Percentiles rank a stretch among this genome's conserved stretches.
Conservation (phyloP, 92 coral and sea anemone genomes). For the Palythoa caribaeorum region DNA sequence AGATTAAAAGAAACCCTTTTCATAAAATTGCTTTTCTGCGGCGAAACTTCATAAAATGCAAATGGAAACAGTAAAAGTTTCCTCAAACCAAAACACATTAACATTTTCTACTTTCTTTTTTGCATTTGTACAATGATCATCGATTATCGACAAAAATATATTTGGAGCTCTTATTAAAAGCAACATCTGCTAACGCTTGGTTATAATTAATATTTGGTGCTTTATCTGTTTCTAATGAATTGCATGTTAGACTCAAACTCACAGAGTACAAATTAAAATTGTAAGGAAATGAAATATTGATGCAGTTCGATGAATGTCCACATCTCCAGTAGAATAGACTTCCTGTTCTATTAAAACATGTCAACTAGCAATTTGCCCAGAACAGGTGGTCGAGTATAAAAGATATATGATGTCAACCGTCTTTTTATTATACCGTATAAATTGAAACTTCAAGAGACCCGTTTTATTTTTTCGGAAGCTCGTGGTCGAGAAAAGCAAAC, state of each 20-base stretch:
- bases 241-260: not conserved
- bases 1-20: not conserved
- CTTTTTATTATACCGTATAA: not conserved
- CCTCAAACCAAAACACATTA: not conserved
- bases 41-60: conserved; percentile 10
- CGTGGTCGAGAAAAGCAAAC: not conserved
- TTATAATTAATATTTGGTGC: conserved; percentile 3
- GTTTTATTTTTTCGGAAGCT: not conserved
- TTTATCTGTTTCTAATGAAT: conserved; percentile 6
- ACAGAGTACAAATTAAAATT: conserved; percentile 7
- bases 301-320: not conserved
- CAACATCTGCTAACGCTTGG: not conserved
- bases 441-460: not conserved
- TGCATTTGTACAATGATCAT: not conserved
- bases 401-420: not conserved
- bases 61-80: conserved; percentile 8
- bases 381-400: conserved; percentile 34
- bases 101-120: not conserved
- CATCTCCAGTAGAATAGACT: conserved; percentile 25
- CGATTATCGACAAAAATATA: not conserved
- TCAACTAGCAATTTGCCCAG: conserved; percentile 10
- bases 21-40: not conserved
- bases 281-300: conserved; percentile 20
- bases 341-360: conserved; percentile 46
- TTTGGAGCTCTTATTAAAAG: not conserved